phyloP scores from a whole-genome alignment of 2,888 invertebrate species.

The Gibbula magus region DNA sequence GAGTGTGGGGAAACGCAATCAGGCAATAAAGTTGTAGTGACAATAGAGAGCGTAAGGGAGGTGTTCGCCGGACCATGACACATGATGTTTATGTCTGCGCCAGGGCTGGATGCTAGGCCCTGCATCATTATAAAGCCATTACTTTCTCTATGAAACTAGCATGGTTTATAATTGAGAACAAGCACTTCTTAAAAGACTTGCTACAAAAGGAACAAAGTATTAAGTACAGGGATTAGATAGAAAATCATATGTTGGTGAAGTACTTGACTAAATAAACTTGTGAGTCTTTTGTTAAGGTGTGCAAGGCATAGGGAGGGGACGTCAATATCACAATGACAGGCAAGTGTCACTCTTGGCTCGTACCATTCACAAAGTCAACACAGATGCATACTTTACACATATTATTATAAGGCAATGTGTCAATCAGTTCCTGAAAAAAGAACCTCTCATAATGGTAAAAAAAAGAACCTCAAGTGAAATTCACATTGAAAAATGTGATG shows the following conservation, averaged over 20 bases:
- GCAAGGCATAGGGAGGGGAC: neutral
- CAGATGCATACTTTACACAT: neutral
- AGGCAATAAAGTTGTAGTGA: conserved; percentile 20
- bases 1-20: conserved; percentile 18
- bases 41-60: conserved; percentile 2
- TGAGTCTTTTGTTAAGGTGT: conserved; percentile 4
- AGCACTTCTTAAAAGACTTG: neutral
- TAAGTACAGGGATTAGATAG: neutral
- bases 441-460: too few relatives aligned
- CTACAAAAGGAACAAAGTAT: neutral
- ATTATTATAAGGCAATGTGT: neutral
- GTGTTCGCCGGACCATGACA: neutral
- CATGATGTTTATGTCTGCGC: neutral
- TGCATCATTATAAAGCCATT: conserved; percentile 20
- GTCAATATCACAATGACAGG: conserved; percentile 5
- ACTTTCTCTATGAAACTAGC: neutral
- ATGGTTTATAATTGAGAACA: neutral
- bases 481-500: too few relatives aligned
- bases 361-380: neutral
- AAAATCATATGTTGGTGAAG: conserved; percentile 20
- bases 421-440: too few relatives aligned
- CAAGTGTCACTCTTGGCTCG: neutral
- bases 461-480: too few relatives aligned
- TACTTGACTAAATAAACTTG: neutral
- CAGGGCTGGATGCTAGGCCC: conserved; percentile 7